A percentile compares a stretch with the other conserved stretches of the same genome.
phyloP scores from a whole-genome alignment of 2,888 invertebrate genomes.

The Acronicta alni region DNA sequence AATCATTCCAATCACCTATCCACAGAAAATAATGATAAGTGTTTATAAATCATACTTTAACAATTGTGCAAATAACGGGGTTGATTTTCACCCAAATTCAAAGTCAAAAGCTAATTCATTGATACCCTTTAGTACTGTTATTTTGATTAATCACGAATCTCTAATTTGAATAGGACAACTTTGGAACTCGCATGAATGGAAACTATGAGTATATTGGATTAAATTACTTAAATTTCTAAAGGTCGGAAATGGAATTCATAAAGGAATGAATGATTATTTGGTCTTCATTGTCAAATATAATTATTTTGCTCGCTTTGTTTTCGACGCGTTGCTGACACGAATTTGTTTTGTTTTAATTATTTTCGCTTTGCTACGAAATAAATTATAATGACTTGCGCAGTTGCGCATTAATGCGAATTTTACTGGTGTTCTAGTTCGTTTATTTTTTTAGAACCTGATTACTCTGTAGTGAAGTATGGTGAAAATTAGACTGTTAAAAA shows the following conservation, averaged over 20 bases:
- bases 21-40: not conserved
- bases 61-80: conserved; percentile 37
- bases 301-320: conserved; percentile 5
- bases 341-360: not conserved
- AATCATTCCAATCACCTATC: conserved; percentile 5
- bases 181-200: conserved; percentile 65
- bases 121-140: conserved; percentile 48
- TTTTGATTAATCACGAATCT: conserved; percentile 70
- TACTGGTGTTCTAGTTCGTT: not conserved
- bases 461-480: not conserved
- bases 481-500: not conserved
- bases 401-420: too few relatives aligned
- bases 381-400: not conserved
- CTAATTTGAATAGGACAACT: conserved; percentile 67
- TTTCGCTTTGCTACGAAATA: not conserved
- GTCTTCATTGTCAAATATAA: not conserved
- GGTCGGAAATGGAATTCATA: conserved; percentile 15
- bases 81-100: conserved; percentile 30
- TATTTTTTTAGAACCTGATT: conserved; percentile 18
- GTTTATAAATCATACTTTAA: conserved; percentile 43
- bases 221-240: conserved; percentile 35
- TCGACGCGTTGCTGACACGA: not conserved
- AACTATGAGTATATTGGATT: conserved; percentile 34
- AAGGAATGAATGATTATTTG: conserved; percentile 2
- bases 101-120: conserved; percentile 44